Evolutionary conservation across 2,113 vertebrate genomes (phyloP), one percentile per base, ranked within the genome.

Genomic region (Pao palembangensis): DNA sequence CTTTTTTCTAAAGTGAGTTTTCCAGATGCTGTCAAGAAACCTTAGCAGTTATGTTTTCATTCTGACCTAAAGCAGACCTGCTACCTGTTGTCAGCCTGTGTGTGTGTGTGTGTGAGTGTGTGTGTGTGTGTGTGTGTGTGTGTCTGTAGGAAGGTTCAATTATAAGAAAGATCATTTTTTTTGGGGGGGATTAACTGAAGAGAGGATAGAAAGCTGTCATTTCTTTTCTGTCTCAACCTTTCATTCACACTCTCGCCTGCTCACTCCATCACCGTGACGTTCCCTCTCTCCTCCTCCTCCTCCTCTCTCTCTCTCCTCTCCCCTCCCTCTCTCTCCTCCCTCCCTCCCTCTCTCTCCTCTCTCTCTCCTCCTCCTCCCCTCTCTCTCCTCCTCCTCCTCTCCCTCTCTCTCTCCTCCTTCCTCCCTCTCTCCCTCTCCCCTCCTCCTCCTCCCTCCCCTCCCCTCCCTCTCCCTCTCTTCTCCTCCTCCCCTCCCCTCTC

Each of bases 201-300:
- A 28, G 25, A 28, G n/a, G n/a, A n/a, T n/a, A n/a, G n/a, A n/a
- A n/a, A n/a, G n/a, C n/a, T n/a, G n/a, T n/a, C 34, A 11, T 11
- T 8, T 75, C 73, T 55, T 55, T 57, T 66, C 50, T 76, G 72
- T 73, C 61, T 58, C 73, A 7, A 52, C 59, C 65, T 79, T 64
- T 83, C 76, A 78, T 72, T 78, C 75, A 75, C 71, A 14, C 65
- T 64, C 68, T 64, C 55, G 41, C 25, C 25, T 28, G 25, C 25
- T 28, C 25, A 28, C 25, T 28, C 25, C 25, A 28, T 28, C 25
- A 78, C 61, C 68, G 44, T 47, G 6, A 38, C 11, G 75, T 80
- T 79, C 42, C 4, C 75, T 55, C 17, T 13, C 60, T 0, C 62
- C 19, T 49, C 65, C 67, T 60, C 69, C 68, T 64, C 69, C 64